Evolutionary conservation across 2,113 vertebrate species (phyloP).

Genomic region (Seriola aureovittata): DNA sequence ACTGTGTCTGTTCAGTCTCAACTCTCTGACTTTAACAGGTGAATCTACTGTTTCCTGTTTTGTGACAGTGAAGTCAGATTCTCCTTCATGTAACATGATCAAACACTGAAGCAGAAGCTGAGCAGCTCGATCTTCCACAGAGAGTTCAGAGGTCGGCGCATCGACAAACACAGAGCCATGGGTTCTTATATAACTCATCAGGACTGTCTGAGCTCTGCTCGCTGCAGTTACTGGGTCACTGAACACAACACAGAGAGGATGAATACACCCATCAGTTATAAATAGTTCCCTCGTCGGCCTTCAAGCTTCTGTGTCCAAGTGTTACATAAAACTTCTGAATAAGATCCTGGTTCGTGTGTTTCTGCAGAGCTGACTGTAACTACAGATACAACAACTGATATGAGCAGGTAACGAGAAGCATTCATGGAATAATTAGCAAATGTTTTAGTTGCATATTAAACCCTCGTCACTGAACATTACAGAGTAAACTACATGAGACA

Average conservation of each 20-base stretch:
- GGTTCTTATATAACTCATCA: slow-evolving; percentile 42
- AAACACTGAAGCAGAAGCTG: not conserved
- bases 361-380: no score
- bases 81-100: not conserved
- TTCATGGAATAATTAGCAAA: no score
- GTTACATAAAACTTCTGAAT: slow-evolving; percentile 27
- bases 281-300: slow-evolving; percentile 22
- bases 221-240: slow-evolving; percentile 33
- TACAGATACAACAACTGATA: no score
- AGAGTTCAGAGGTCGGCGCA: not conserved
- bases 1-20: no score
- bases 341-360: not conserved
- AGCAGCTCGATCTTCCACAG: slow-evolving; percentile 13
- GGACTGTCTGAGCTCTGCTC: slow-evolving; percentile 41
- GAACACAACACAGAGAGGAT: slow-evolving; percentile 39
- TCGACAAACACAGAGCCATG: slow-evolving; percentile 26
- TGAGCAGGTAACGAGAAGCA: no score
- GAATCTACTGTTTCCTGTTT: slow-evolving; percentile 1
- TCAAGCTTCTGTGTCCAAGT: slow-evolving; percentile 3
- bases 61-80: slow-evolving; percentile 2
- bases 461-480: no score
- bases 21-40: no score
- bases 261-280: slow-evolving; percentile 36
- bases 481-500: no score
- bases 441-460: no score